Evolutionary conservation across 2,888 invertebrate genomes (phyloP).

Genomic region (Cistogaster globosa): DNA sequence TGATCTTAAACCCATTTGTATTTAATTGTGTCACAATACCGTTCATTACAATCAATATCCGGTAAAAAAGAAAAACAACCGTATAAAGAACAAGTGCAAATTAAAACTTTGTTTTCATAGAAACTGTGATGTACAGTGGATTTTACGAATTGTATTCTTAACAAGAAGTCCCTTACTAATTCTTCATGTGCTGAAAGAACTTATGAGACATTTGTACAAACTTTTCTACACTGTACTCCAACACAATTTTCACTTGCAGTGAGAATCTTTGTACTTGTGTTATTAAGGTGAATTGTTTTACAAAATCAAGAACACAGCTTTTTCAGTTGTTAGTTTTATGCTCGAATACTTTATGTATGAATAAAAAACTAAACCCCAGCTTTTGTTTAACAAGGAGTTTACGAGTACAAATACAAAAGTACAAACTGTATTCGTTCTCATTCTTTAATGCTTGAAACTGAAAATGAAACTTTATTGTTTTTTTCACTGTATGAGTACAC

Average conservation of each 20-base stretch:
- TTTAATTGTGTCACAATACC: too few species aligned
- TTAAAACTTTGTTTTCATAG: too few species aligned
- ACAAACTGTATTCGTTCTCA: conserved; percentile 51
- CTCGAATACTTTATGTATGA: conserved; percentile 26
- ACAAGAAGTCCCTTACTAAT: too few species aligned
- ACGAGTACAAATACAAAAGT: conserved; percentile 25
- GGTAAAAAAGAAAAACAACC: too few species aligned
- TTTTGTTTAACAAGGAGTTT: conserved; percentile 60
- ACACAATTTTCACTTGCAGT: background rate
- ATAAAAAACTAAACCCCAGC: conserved; percentile 27
- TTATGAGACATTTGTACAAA: background rate
- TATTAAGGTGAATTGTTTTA: conserved; percentile 34
- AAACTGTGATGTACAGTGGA: too few species aligned
- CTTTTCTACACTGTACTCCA: background rate
- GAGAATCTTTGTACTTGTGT: background rate
- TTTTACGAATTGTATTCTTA: background rate
- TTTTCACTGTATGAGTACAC: background rate
- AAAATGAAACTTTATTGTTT: conserved; percentile 18
- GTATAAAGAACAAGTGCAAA: too few species aligned
- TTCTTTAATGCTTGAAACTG: conserved; percentile 11
- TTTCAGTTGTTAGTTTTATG: background rate
- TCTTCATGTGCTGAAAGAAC: background rate
- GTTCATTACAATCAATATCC: too few species aligned
- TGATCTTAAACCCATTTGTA: too few species aligned
- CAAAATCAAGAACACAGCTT: conserved; percentile 36